phyloP scores from a whole-genome alignment of 2,797 vertebrate species.

The Microctenopoma lineatum region DNA sequence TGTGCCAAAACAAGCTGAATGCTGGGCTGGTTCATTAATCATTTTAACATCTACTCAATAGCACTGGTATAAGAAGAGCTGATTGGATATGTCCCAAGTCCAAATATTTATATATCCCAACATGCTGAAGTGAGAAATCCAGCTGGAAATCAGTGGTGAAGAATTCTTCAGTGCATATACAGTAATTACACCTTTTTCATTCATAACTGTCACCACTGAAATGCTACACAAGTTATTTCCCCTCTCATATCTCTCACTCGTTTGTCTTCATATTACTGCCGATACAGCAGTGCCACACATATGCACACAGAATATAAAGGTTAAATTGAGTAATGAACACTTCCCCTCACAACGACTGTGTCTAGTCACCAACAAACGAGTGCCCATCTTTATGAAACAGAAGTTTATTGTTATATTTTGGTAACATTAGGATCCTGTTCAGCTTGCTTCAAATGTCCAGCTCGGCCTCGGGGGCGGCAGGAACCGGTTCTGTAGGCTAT shows the following conservation, averaged over 20 bases:
- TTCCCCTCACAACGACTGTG: slow-evolving; percentile 12
- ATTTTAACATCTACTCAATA: slow-evolving; percentile 25
- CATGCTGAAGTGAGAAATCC: slow-evolving; percentile 10
- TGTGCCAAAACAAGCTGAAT: neutral
- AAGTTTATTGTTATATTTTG: neutral
- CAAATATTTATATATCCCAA: slow-evolving; percentile 33
- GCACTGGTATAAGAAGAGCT: slow-evolving; percentile 22
- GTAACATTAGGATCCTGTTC: neutral
- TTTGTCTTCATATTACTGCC: slow-evolving; percentile 20
- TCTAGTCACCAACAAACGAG: neutral
- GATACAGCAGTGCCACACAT: slow-evolving; percentile 9
- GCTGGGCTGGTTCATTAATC: slow-evolving; percentile 14
- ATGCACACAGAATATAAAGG: neutral
- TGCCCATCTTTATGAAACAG: neutral
- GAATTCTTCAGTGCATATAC: slow-evolving; percentile 2
- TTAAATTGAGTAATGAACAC: slow-evolving; percentile 28
- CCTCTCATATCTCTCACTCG: slow-evolving; percentile 3
- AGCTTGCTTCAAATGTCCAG: neutral
- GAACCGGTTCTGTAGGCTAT: slow-evolving; percentile 10
- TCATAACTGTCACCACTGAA: slow-evolving; percentile 1
- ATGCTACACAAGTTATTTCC: neutral
- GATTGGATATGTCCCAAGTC: slow-evolving; percentile 12
- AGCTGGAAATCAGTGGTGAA: slow-evolving; percentile 1
- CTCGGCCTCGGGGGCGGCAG: neutral
- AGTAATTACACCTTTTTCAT: slow-evolving; percentile 7